A percentile compares a stretch with the other conserved stretches of the same genome.
These are phyloP conservation scores for Mya arenaria DNA, from an alignment of 1,140 invertebrate species.

Conservation along the genomic window DNA sequence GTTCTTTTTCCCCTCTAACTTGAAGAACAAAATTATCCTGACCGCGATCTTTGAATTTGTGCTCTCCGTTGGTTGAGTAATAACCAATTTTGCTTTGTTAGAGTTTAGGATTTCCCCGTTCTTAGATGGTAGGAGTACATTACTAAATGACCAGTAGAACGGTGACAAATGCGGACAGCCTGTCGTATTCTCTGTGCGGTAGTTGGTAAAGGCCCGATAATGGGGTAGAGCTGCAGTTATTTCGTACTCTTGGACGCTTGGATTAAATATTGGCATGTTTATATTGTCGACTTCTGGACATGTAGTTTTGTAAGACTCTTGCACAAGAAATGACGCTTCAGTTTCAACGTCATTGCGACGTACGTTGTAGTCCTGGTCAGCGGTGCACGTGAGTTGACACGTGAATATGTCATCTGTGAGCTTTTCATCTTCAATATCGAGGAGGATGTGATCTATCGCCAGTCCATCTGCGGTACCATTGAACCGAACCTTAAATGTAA, in stretches of 20 bases:
- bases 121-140: not conserved
- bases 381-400: slow-evolving; percentile 37
- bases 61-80: slow-evolving; percentile 3
- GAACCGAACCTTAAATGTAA: slow-evolving; percentile 34
- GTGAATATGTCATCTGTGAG: slow-evolving; percentile 38
- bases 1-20: slow-evolving; percentile 54
- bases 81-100: slow-evolving; percentile 24
- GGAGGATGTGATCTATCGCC: slow-evolving; percentile 34
- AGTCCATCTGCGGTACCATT: slow-evolving; percentile 48
- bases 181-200: slow-evolving; percentile 32
- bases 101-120: not conserved
- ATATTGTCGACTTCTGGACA: slow-evolving; percentile 64
- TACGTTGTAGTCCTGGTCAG: slow-evolving; percentile 22
- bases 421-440: slow-evolving; percentile 33
- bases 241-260: slow-evolving; percentile 37
- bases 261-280: slow-evolving; percentile 59
- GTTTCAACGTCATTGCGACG: slow-evolving; percentile 1
- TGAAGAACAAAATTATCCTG: slow-evolving; percentile 42
- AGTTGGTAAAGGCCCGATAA: slow-evolving; percentile 57
- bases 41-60: slow-evolving; percentile 7
- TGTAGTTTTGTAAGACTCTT: slow-evolving; percentile 46
- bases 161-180: slow-evolving; percentile 55
- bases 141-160: slow-evolving; percentile 49
- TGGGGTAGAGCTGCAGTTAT: slow-evolving; percentile 57
- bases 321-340: slow-evolving; percentile 43